These are phyloP conservation scores for Amazona guildingii DNA, from an alignment of 2,113 vertebrate genomes.

Conservation along the genomic window DNA sequence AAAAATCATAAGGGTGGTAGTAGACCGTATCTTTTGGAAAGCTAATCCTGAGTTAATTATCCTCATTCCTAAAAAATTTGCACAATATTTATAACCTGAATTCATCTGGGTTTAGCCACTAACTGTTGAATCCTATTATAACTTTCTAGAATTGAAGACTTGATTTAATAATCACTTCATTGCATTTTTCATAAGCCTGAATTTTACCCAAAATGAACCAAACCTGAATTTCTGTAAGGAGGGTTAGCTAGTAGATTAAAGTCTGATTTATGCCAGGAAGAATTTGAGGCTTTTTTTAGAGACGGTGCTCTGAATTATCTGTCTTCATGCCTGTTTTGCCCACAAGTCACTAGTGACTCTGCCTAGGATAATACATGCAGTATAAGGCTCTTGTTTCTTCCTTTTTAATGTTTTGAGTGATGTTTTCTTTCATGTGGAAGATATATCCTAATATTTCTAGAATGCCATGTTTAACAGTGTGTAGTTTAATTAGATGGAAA, in stretches of 20 bases:
- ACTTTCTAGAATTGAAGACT: background rate
- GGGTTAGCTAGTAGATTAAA: background rate
- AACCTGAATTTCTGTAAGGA: background rate
- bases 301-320: background rate
- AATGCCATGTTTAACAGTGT: accelerated
- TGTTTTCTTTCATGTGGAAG: background rate
- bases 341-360: background rate
- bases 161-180: background rate
- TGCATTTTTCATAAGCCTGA: background rate
- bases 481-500: background rate
- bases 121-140: background rate
- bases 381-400: background rate
- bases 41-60: constrained; percentile 19
- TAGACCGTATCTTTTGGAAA: background rate
- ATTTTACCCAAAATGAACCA: background rate
- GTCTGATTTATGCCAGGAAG: background rate
- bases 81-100: background rate
- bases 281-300: background rate
- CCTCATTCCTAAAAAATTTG: background rate
- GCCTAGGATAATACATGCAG: background rate
- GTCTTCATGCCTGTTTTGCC: background rate
- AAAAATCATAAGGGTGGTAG: background rate
- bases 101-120: background rate
- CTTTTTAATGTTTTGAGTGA: background rate
- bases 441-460: background rate